Evolutionary conservation across 2,113 vertebrate species (phyloP).

Genomic region (Dicaeum eximium): DNA sequence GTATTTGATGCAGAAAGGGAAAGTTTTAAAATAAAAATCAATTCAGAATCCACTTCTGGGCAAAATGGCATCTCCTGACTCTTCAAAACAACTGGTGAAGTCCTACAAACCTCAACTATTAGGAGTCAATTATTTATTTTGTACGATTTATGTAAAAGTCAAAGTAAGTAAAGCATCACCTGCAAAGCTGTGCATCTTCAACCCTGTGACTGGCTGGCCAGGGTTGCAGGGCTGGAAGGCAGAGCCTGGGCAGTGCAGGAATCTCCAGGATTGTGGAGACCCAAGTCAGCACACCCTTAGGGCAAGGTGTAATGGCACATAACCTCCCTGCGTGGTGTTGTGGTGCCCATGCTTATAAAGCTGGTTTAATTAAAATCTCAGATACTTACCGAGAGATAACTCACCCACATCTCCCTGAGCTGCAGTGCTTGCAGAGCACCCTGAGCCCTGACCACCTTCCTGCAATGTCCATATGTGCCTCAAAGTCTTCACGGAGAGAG

Average conservation of each 20-base stretch:
- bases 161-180: background rate
- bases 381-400: background rate
- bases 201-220: fast-evolving
- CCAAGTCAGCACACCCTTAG: background rate
- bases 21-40: background rate
- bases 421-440: background rate
- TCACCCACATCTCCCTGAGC: background rate
- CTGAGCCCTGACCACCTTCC: background rate
- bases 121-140: background rate
- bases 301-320: background rate
- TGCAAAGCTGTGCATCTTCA: background rate
- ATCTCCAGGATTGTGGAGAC: background rate
- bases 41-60: background rate
- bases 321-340: fast-evolving
- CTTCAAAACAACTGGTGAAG: background rate
- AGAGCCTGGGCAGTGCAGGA: background rate
- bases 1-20: background rate
- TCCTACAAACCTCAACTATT: background rate
- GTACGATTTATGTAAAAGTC: background rate
- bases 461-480: fast-evolving
- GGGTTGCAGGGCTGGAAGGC: background rate
- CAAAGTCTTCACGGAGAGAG: background rate
- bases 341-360: fast-evolving
- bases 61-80: background rate
- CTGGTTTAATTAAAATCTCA: background rate